These are phyloP conservation scores for Sebastes miniatus DNA, from an alignment of 2,797 vertebrate genomes.

Conservation along the genomic window DNA sequence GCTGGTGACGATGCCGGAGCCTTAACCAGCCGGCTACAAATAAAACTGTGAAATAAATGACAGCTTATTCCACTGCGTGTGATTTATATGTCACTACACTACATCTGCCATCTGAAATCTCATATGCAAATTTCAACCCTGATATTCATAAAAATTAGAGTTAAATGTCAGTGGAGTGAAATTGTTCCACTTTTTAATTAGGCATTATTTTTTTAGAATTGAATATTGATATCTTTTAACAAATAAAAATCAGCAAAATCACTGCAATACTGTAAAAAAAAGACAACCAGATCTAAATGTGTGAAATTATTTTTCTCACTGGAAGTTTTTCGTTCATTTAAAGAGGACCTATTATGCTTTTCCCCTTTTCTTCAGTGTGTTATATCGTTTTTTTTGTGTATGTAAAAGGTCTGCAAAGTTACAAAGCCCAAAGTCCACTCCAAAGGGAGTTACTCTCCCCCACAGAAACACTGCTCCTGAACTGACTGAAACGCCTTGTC, in stretches of 20 bases:
- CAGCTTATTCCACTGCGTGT: not conserved
- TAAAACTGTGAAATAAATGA: slow-evolving; percentile 6
- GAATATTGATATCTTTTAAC: not conserved
- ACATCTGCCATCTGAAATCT: not conserved
- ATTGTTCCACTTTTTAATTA: not conserved
- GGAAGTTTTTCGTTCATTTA: too few relatives aligned
- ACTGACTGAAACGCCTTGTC: too few relatives aligned
- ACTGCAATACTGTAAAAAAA: not conserved
- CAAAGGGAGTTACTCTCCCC: too few relatives aligned
- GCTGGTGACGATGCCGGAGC: not conserved
- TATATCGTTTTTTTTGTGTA: too few relatives aligned
- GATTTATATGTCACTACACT: not conserved
- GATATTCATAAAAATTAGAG: not conserved
- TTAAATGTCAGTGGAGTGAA: not conserved
- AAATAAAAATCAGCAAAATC: not conserved
- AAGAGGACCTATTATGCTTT: too few relatives aligned
- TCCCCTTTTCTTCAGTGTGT: too few relatives aligned
- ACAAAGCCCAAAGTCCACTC: too few relatives aligned
- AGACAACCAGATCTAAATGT: not conserved
- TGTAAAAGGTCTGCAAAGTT: too few relatives aligned
- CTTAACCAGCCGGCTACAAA: slow-evolving; percentile 1
- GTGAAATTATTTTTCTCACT: too few relatives aligned
- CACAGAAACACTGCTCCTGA: too few relatives aligned
- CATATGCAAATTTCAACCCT: not conserved
- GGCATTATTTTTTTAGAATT: not conserved